Evolutionary conservation across 1,140 invertebrate species (phyloP), one percentile per base, ranked within the genome.

Genomic region (Ips typographus): DNA sequence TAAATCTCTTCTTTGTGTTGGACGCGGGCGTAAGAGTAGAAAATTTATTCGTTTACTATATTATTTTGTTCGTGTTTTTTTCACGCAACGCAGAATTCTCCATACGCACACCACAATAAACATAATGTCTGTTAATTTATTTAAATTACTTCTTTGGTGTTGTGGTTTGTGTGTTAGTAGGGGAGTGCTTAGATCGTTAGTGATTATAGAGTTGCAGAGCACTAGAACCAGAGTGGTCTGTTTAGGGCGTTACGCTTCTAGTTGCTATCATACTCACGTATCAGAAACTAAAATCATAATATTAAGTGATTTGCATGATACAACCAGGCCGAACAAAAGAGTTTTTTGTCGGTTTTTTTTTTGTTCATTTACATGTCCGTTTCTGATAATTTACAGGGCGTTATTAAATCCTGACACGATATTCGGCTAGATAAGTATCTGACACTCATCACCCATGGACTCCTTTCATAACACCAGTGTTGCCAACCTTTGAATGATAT

Each of bases 101-200:
- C 57, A 56, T 65, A 65, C 64, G 64, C 64, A 63, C 61, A 63
- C 44, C 22, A 49, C 55, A 65, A 65, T 65, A 65, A 65, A 65
- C 53, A 65, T 65, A 65, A 65, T 65, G 41, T 36, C 40, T 2
- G 64, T 22, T 65, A 65, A 65, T 65, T 65, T 65, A 65, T 65
- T 65, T 57, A 65, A 65, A 65, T 65, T 65, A 57, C 55, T 55
- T 56, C 64, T 65, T 56, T 58, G 52, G 53, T 53, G 53, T 53
- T 7, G 61, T 53, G 22, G 41, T 60, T 42, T 22, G 58, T 41
- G 41, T 39, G 4, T 40, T 3, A 39, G 7, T 36, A 39, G 38
- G 55, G n/a, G n/a, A 22, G 7, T 6, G 5, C 5, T 37, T 55
- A 22, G 52, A 55, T 8, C 52, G 6, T 7, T 36, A 55, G 37